Conservation (phyloP, 2,113 vertebrate species). For the Muntiacus muntjak region DNA sequence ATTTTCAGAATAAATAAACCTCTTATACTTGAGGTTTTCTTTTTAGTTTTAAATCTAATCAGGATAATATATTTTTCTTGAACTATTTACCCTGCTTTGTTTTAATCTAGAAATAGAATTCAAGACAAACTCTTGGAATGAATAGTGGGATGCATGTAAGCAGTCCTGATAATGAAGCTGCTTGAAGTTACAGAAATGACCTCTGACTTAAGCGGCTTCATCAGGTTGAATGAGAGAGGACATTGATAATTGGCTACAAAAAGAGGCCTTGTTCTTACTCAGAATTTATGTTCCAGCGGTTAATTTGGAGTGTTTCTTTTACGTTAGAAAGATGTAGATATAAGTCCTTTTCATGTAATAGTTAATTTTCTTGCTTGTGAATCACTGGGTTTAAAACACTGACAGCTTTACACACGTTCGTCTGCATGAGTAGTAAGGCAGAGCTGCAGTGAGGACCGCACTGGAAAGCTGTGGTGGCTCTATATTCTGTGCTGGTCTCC, state of each 20-base stretch:
- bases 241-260: not conserved
- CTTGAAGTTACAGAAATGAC: not conserved
- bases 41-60: not conserved
- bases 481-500: accelerated
- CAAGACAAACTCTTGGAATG: not conserved
- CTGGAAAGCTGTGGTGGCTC: not conserved
- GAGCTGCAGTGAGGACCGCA: not conserved
- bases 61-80: slow-evolving; percentile 8
- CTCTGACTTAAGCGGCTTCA: not conserved
- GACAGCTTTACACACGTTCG: not conserved
- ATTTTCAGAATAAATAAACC: not conserved
- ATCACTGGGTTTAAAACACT: not conserved
- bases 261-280: not conserved
- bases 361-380: not conserved
- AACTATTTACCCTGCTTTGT: not conserved
- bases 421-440: not conserved
- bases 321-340: not conserved
- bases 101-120: slow-evolving; percentile 29
- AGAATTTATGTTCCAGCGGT: not conserved
- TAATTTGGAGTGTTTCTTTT: slow-evolving; percentile 1
- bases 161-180: not conserved
- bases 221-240: not conserved
- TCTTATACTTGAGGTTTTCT: not conserved
- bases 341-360: not conserved
- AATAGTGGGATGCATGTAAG: not conserved